Base-by-base conservation (phyloP, 2,888 invertebrate species). In the Timema podura region DNA sequence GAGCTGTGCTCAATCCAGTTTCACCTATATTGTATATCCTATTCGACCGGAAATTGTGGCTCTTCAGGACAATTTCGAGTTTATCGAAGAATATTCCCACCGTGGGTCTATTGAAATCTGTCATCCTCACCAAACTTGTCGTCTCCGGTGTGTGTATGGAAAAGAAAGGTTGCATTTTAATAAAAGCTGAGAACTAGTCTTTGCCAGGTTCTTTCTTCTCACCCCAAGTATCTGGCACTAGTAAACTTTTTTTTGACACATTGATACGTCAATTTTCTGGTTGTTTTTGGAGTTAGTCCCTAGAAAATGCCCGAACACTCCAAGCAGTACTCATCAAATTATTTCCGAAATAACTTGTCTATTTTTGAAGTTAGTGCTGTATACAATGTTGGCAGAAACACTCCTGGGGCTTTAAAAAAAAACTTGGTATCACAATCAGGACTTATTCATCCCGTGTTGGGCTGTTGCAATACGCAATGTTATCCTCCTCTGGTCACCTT, bases 1-100 rank as follows among this genome's bases (percentile, higher is more conserved):
- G 79, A 6, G 81, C 80, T 5, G 80, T 80, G 5, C 80, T 79
- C 1, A 80, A 73, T 0, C 79, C 80, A 0, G 79, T 78, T 73
- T 81, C 79, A 68, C 80, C 80, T 30, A 79, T 72, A 72, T 82
- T 81, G 74, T 75, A 81, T 65, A 81, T 80, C 73, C 79, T 76
- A 49, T 75, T 73, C 47, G 76, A 71, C 72, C 71, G 70, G 76
- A 75, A 76, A 46, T 75, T 74, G 71, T 74, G 71, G 66, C 74
- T 74, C 10, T 74, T 76, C 73, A 73, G 67, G 69, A 76, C 76
- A 65, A 49, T 68, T 65, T 44, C 46, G 48, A 77, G 70, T 65
- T 76, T 76, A 8, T 75, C 69, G 67, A 75, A 75, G 61, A 70
- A 70, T 44, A 30, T 15, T 13, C 13, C 16, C 48, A 71, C 71